A percentile compares a stretch with the other conserved stretches of the same genome.
These are phyloP conservation scores for Garra rufa DNA, from an alignment of 2,113 vertebrate genomes.

Conservation along the genomic window DNA sequence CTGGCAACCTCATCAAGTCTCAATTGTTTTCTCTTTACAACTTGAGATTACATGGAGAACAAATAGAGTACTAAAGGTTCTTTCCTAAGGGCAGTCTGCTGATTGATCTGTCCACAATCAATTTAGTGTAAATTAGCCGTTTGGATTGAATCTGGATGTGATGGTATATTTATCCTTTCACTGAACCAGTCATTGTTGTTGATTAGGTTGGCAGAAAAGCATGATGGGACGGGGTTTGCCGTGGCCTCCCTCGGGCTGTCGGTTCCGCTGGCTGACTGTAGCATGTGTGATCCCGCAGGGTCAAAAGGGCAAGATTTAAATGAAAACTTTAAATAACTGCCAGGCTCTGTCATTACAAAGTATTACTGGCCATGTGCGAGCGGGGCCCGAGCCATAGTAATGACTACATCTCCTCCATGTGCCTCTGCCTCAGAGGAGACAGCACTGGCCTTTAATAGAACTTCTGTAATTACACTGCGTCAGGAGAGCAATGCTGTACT, in stretches of 20 bases:
- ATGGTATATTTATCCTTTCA: background rate
- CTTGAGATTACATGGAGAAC: too few species aligned
- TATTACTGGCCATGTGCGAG: constrained; percentile 53
- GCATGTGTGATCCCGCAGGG: constrained; percentile 53
- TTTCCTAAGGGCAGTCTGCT: background rate
- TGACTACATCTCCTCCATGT: constrained; percentile 71
- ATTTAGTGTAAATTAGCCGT: background rate
- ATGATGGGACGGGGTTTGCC: constrained; percentile 34
- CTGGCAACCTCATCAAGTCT: too few species aligned
- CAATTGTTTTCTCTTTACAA: too few species aligned
- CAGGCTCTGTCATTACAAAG: constrained; percentile 76
- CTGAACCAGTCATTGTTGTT: background rate
- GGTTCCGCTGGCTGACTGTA: constrained; percentile 15
- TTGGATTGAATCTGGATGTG: background rate
- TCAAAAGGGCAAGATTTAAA: constrained; percentile 71
- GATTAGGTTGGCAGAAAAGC: constrained; percentile 24
- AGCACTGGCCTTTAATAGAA: constrained; percentile 77
- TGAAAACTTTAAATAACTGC: constrained; percentile 68
- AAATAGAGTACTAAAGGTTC: background rate
- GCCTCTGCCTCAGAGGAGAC: constrained; percentile 70
- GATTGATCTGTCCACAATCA: background rate
- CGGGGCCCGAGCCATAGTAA: constrained; percentile 63
- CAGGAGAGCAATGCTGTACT: constrained; percentile 69
- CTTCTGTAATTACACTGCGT: constrained; percentile 77
- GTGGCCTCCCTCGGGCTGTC: background rate